These are phyloP conservation scores for Callochromis pleurospilus DNA, from an alignment of 2,113 vertebrate species.

Conservation along the genomic window DNA sequence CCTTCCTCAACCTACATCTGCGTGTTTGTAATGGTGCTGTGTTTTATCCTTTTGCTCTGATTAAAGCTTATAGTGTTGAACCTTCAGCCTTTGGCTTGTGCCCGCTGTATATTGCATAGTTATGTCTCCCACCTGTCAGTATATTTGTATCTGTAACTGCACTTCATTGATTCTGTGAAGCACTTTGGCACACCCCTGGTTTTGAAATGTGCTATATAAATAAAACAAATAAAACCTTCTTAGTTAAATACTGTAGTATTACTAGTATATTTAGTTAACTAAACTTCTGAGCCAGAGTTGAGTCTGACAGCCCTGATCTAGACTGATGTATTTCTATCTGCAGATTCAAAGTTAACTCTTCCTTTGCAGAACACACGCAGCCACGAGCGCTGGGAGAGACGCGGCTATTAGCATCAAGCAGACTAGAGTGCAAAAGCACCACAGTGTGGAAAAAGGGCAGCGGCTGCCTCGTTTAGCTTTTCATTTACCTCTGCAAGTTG, in stretches of 20 bases:
- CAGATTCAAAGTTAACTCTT: neutral
- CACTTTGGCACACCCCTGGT: neutral
- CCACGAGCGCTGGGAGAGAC: neutral
- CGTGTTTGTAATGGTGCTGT: fast-evolving
- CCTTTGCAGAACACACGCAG: neutral
- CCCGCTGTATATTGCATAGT: neutral
- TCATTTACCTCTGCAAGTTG: conserved; percentile 66
- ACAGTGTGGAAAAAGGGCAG: neutral
- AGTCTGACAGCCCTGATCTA: neutral
- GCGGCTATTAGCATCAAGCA: neutral
- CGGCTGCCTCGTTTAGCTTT: neutral
- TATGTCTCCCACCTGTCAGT: neutral
- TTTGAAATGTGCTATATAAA: neutral
- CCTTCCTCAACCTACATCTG: neutral
- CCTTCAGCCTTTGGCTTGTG: neutral
- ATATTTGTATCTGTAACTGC: neutral
- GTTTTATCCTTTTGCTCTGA: neutral
- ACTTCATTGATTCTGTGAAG: neutral
- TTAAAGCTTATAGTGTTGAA: neutral
- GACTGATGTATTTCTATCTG: neutral
- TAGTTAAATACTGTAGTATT: neutral
- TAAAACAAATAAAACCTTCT: neutral
- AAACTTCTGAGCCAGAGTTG: neutral
- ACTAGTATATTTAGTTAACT: neutral
- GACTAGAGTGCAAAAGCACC: neutral